Percentiles rank a stretch among this genome's conserved stretches.
Evolutionary conservation across 2,113 vertebrate genomes (phyloP).

Genomic region (Neotoma lepida): DNA sequence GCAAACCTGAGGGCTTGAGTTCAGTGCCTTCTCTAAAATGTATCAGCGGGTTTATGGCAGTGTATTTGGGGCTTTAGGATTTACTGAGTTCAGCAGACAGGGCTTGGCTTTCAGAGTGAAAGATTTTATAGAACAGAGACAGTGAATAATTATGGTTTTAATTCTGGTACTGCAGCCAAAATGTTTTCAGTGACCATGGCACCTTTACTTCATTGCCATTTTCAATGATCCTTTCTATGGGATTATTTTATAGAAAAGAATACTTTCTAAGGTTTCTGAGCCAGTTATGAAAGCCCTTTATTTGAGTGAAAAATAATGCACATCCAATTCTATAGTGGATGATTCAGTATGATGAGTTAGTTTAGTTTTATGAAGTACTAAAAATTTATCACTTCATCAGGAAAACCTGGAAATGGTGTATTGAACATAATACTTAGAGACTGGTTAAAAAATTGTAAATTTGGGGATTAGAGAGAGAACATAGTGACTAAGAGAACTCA

Average conservation of each 20-base stretch:
- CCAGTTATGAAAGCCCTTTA: neutral
- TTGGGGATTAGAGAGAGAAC: neutral
- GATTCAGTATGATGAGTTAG: conserved; percentile 20
- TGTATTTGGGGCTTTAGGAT: neutral
- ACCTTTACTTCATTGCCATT: neutral
- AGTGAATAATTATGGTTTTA: neutral
- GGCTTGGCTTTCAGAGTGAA: neutral
- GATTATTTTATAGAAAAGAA: conserved; percentile 6
- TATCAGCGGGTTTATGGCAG: conserved; percentile 1
- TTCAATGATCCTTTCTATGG: neutral
- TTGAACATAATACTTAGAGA: neutral
- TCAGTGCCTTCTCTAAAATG: conserved; percentile 31
- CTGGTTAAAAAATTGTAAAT: neutral
- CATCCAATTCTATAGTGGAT: neutral
- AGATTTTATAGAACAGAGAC: neutral
- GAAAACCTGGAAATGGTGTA: neutral
- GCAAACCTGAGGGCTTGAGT: neutral
- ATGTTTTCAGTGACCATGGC: neutral
- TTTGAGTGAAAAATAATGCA: conserved; percentile 31
- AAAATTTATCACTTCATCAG: neutral
- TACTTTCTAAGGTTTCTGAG: conserved; percentile 17
- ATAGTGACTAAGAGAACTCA: neutral
- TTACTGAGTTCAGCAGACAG: neutral
- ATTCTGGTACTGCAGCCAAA: neutral
- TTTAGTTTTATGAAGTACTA: conserved; percentile 18